Conservation (phyloP, 2,113 vertebrate species). For the Centrocercus urophasianus region DNA sequence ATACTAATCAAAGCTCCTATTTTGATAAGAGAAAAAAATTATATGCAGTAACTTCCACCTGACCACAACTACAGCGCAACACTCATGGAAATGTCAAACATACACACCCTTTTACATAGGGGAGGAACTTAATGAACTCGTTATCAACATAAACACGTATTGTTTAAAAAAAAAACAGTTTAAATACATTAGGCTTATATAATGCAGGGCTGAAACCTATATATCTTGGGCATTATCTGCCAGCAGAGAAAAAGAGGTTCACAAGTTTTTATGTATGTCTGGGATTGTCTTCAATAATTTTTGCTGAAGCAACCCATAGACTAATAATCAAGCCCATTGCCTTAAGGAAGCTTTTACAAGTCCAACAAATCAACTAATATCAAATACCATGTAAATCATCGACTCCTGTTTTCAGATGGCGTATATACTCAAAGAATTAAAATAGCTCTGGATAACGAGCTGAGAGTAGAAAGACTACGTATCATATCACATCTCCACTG, state of each 20-base stretch:
- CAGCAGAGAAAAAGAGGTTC: not conserved
- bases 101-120: not conserved
- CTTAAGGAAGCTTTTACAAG: not conserved
- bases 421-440: not conserved
- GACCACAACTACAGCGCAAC: not conserved
- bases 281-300: not conserved
- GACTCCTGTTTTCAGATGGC: not conserved
- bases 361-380: not conserved
- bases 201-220: not conserved
- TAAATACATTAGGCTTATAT: not conserved
- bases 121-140: not conserved
- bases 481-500: not conserved
- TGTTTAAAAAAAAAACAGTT: not conserved
- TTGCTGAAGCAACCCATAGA: not conserved
- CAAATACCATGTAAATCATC: not conserved
- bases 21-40: not conserved
- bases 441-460: not conserved
- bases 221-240: not conserved
- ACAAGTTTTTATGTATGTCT: fast-evolving
- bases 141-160: not conserved
- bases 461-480: not conserved
- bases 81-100: fast-evolving
- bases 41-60: not conserved
- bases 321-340: fast-evolving
- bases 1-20: not conserved